Evolutionary conservation across 92 coral and sea anemone species (phyloP), one percentile per base, ranked within the genome.

Genomic region (Nematostella vectensis): DNA sequence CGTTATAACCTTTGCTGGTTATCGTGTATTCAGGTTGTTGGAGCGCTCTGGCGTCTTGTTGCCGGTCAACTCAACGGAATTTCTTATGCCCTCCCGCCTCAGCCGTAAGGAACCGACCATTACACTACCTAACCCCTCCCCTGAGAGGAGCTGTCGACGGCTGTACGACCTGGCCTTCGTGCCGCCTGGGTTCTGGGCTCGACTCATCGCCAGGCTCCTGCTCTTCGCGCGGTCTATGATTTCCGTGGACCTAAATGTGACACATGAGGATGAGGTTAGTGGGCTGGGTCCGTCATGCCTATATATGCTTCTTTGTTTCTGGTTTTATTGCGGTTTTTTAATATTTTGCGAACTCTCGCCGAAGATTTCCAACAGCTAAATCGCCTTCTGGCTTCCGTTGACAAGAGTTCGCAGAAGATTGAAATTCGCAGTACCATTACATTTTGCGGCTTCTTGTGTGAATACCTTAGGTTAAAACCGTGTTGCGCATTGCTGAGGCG

Each of bases 111-210:
- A 77, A 3, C 56, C 78, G 2, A 37, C 68, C 25, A 25, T 75
- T 4, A 50, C 51, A 23, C 67, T 78, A 9, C 88, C 83, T 15
- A 60, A 62, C 40, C 30, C 55, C 42, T 71, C 65, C 1, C 36
- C 65, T 0, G 64, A 39, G 20, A 36, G 25, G 25, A 27, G 61
- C 18, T 69, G 72, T 31, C 70, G 73, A 15, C 87, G 98, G 13
- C 58, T 80, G 24, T 91, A 91, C 65, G 70, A 47, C 54, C 42
- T 91, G 88, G 82, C 96, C 1, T 91, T 74, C 60, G 50, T 74
- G 21, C 98, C 98, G 0, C 59, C 71, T 16, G 85, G 88, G 13
- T 75, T 91, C 67, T 91, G 96, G 98, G 59, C 88, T 0, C 79
- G 98, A 11, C 77, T 91, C 12, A 74, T 79, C 27, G 55, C 85